These are phyloP conservation scores for Lepidocyrtinus sp. DNA, from an alignment of 2,888 invertebrate genomes.

Conservation along the genomic window DNA sequence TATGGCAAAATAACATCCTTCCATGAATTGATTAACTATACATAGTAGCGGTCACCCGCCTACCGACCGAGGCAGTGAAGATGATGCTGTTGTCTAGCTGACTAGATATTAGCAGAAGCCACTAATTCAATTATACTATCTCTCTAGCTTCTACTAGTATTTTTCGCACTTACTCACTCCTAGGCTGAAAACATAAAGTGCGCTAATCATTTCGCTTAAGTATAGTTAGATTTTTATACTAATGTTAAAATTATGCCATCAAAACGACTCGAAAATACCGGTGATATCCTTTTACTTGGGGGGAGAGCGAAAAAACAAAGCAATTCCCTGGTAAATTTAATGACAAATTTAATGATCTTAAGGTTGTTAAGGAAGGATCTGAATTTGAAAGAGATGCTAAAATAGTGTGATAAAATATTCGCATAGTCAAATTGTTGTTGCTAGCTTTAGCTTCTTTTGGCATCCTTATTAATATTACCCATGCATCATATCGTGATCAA, in stretches of 20 bases:
- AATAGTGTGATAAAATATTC: not conserved
- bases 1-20: too few relatives aligned
- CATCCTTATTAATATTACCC: not conserved
- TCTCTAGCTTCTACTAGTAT: not conserved
- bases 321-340: constrained; percentile 45
- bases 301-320: constrained; percentile 38
- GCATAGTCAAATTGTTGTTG: constrained; percentile 19
- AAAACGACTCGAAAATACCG: constrained; percentile 35
- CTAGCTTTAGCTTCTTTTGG: constrained; percentile 26
- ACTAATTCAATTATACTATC: not conserved
- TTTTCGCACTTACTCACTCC: not conserved
- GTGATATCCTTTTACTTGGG: constrained; percentile 19
- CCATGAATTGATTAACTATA: too few relatives aligned
- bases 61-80: too few relatives aligned
- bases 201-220: too few relatives aligned
- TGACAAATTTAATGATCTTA: constrained; percentile 22
- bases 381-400: constrained; percentile 1
- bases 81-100: not conserved
- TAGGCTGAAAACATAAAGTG: too few relatives aligned
- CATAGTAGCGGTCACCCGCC: too few relatives aligned
- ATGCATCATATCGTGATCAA: not conserved
- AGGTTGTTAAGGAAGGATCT: constrained; percentile 48
- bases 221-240: not conserved
- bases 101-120: not conserved
- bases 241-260: constrained; percentile 44